Percentiles rank a stretch among this genome's conserved stretches.
Evolutionary conservation across 1,140 invertebrate genomes (phyloP).

Genomic region (Drosophila sechellia): DNA sequence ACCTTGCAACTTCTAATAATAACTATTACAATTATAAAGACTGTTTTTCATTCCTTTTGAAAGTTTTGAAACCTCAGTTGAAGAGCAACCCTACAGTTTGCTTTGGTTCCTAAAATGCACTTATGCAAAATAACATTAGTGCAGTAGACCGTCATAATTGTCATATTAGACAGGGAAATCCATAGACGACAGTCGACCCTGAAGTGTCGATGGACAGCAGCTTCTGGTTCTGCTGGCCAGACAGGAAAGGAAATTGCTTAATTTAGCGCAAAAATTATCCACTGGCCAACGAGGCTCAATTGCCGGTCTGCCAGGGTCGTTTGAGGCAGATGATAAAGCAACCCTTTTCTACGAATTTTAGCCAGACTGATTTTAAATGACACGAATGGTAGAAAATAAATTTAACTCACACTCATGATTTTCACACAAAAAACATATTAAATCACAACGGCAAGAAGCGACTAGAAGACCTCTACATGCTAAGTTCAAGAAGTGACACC

Average conservation of each 20-base stretch:
- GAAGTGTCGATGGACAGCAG: constrained; percentile 11
- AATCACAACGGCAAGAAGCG: constrained; percentile 6
- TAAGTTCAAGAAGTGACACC: neutral
- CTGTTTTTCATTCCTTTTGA: neutral
- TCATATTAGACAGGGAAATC: constrained; percentile 60
- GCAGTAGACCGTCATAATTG: constrained; percentile 79
- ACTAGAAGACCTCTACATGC: constrained; percentile 4
- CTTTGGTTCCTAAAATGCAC: constrained; percentile 49
- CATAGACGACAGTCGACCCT: constrained; percentile 17
- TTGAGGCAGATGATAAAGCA: constrained; percentile 31
- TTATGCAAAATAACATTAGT: constrained; percentile 72
- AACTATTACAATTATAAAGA: neutral
- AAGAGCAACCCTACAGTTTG: constrained; percentile 7
- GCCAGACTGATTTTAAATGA: constrained; percentile 16
- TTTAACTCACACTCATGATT: constrained; percentile 28
- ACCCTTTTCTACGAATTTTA: constrained; percentile 22
- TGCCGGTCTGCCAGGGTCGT: constrained; percentile 9
- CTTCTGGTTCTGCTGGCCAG: constrained; percentile 24
- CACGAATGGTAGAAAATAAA: constrained; percentile 13
- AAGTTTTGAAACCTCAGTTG: neutral
- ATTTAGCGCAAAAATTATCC: constrained; percentile 78
- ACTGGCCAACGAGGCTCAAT: constrained; percentile 48
- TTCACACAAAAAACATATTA: constrained; percentile 5
- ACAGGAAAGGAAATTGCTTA: constrained; percentile 67
- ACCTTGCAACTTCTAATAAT: neutral